Conservation (phyloP, 2,113 vertebrate genomes). For the Corydoras maculifer region DNA sequence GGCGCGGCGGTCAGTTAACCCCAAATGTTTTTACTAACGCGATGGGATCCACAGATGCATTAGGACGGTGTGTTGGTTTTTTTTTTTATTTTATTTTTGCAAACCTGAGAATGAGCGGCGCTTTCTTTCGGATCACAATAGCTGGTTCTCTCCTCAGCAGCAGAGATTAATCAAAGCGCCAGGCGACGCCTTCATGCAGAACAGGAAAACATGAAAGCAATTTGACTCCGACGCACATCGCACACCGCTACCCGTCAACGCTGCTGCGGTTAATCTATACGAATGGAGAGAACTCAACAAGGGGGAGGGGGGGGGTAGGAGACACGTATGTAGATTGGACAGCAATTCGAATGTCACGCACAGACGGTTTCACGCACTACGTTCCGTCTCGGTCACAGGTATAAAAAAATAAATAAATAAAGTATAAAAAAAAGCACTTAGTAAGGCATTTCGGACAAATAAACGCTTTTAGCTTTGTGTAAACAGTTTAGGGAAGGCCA, state of each 20-base stretch:
- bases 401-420: too few relatives aligned
- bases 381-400: too few relatives aligned
- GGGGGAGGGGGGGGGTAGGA: neutral
- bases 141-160: slow-evolving; percentile 33
- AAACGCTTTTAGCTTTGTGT: too few relatives aligned
- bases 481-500: too few relatives aligned
- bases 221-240: slow-evolving; percentile 1
- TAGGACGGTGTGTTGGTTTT: slow-evolving; percentile 11
- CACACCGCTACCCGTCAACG: neutral
- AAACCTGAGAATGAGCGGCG: slow-evolving; percentile 35
- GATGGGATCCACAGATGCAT: slow-evolving; percentile 31
- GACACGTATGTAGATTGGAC: neutral
- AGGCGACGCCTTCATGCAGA: slow-evolving; percentile 30
- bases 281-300: too few relatives aligned
- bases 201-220: slow-evolving; percentile 12
- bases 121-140: slow-evolving; percentile 30
- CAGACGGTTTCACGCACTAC: too few relatives aligned
- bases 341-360: too few relatives aligned
- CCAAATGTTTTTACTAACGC: slow-evolving; percentile 56
- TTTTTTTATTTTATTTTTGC: slow-evolving; percentile 26
- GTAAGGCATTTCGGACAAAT: too few relatives aligned
- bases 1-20: too few relatives aligned
- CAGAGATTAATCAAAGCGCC: slow-evolving; percentile 43
- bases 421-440: too few relatives aligned
- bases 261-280: too few relatives aligned